A percentile compares a stretch with the other conserved stretches of the same genome.
Conservation (phyloP, 2,113 vertebrate genomes). For the Cynopterus brachyotis region DNA sequence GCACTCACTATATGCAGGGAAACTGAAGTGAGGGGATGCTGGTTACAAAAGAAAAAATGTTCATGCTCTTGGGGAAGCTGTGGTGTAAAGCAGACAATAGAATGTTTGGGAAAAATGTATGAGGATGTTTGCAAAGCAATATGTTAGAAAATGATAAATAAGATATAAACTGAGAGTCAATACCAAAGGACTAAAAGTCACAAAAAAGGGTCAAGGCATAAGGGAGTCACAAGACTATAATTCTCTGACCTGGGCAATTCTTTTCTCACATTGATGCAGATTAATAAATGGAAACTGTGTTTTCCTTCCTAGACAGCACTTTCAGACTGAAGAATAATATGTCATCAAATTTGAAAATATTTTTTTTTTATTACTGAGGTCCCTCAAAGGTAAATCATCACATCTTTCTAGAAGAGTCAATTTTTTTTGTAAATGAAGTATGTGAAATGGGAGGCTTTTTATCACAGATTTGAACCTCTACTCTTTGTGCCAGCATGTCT, state of each 20-base stretch:
- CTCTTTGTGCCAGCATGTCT: background rate
- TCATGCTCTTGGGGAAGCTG: slow-evolving; percentile 19
- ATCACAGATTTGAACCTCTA: background rate
- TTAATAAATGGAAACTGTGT: background rate
- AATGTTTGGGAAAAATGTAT: slow-evolving; percentile 4
- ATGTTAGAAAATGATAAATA: background rate
- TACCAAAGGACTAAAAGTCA: background rate
- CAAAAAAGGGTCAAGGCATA: background rate
- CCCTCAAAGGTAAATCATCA: background rate
- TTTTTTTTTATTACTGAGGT: background rate
- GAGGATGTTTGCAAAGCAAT: slow-evolving; percentile 18
- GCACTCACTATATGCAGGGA: background rate
- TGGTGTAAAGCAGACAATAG: background rate
- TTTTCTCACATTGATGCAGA: background rate
- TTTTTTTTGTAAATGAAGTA: background rate
- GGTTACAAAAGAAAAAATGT: slow-evolving; percentile 40
- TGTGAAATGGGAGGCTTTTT: background rate
- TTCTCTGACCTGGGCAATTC: background rate
- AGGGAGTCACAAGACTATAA: background rate
- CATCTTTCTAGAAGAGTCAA: background rate
- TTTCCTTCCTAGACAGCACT: background rate
- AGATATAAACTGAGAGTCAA: background rate
- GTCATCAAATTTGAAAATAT: background rate
- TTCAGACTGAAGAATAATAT: background rate
- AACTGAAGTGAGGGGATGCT: background rate